Conservation (phyloP, 2,113 vertebrate species). For the Catharus minimus region DNA sequence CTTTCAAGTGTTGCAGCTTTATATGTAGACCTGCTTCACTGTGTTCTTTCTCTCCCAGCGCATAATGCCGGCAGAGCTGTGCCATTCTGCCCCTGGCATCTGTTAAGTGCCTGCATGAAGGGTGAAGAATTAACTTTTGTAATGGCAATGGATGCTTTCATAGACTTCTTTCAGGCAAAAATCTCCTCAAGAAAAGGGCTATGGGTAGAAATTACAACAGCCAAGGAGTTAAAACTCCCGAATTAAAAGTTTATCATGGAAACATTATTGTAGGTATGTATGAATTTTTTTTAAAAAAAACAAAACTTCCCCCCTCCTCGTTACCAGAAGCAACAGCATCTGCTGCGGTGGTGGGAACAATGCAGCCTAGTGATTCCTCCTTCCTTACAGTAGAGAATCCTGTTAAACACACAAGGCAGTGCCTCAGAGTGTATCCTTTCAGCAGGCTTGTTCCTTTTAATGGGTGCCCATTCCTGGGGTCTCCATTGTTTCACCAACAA, state of each 20-base stretch:
- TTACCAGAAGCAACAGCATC: conserved; percentile 68
- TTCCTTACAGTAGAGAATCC: conserved; percentile 67
- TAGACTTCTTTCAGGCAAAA: conserved; percentile 63
- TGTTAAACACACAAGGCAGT: conserved; percentile 69
- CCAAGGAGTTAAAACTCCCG: background rate
- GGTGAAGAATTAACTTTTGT: conserved; percentile 68
- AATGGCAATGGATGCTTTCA: conserved; percentile 67
- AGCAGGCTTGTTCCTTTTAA: conserved; percentile 71
- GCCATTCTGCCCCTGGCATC: conserved; percentile 73
- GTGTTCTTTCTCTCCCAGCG: conserved; percentile 18
- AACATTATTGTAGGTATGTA: conserved; percentile 26
- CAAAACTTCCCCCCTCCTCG: background rate
- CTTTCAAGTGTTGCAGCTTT: conserved; percentile 64
- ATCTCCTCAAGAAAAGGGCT: conserved; percentile 43
- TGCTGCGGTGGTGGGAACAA: conserved; percentile 67
- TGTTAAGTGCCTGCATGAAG: conserved; percentile 72
- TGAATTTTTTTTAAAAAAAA: background rate
- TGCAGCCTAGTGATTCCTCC: conserved; percentile 65
- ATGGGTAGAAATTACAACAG: background rate
- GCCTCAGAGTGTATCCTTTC: conserved; percentile 66
- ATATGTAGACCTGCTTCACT: conserved; percentile 49
- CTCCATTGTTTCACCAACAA: conserved; percentile 76
- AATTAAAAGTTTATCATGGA: background rate
- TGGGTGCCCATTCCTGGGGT: conserved; percentile 70
- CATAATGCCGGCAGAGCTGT: conserved; percentile 62